A percentile compares a stretch with the other conserved stretches of the same genome.
Evolutionary conservation across 1,140 invertebrate genomes (phyloP).

Genomic region (Caenorhabditis brenneri): DNA sequence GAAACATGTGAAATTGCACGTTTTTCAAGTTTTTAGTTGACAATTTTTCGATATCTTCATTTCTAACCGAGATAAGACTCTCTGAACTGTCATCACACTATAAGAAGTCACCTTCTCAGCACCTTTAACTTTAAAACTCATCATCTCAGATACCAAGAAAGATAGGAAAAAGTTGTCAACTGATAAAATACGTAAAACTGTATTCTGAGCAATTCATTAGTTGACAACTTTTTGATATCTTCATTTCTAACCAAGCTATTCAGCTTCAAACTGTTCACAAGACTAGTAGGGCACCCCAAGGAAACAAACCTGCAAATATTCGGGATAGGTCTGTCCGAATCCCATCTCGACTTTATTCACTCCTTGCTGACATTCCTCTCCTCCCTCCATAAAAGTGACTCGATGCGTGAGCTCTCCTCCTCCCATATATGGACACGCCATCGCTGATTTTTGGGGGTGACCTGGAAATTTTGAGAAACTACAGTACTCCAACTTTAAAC

Average conservation of each 20-base stretch:
- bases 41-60: background rate
- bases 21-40: background rate
- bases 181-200: too few species aligned
- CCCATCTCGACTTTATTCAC: conserved; percentile 61
- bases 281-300: too few species aligned
- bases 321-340: conserved; percentile 61
- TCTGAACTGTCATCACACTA: background rate
- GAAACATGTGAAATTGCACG: too few species aligned
- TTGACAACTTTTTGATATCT: too few species aligned
- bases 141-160: too few species aligned
- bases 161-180: too few species aligned
- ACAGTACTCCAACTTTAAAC: too few species aligned
- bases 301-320: conserved; percentile 66
- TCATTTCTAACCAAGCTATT: too few species aligned
- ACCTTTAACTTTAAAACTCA: too few species aligned
- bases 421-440: conserved; percentile 27
- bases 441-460: background rate
- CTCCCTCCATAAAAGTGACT: conserved; percentile 44
- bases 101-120: background rate
- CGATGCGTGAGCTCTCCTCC: background rate
- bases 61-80: background rate
- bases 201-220: too few species aligned
- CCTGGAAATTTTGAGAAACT: too few species aligned
- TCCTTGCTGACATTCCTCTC: conserved; percentile 58
- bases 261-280: too few species aligned